phyloP scores from a whole-genome alignment of 2,797 vertebrate genomes.

The Emydoidea blandingii region DNA sequence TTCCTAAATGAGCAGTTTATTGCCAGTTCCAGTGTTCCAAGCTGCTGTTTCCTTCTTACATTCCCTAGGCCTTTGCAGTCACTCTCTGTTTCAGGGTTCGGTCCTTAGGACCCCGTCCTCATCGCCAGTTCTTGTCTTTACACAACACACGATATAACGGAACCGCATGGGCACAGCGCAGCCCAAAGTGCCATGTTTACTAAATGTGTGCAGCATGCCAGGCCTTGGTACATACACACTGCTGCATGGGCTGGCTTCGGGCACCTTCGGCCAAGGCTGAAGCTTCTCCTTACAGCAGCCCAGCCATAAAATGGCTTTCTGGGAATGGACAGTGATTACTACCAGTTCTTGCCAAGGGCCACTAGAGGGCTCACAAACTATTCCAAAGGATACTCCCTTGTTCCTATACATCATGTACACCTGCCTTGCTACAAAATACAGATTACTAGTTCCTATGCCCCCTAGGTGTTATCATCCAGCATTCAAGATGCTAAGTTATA shows the following conservation, averaged over 20 bases:
- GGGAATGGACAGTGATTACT: too few species aligned
- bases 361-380: background rate
- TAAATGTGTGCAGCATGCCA: background rate
- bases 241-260: background rate
- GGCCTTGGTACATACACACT: background rate
- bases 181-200: background rate
- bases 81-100: background rate
- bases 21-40: background rate
- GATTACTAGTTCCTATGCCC: slow-evolving; percentile 7
- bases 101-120: background rate
- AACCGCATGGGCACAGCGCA: background rate
- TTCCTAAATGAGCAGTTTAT: background rate
- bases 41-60: background rate
- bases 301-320: background rate
- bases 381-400: background rate
- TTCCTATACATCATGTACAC: background rate
- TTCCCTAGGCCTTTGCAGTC: too few species aligned
- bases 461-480: background rate
- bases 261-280: too few species aligned
- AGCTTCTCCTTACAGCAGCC: background rate
- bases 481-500: background rate
- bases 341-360: background rate
- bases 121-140: background rate
- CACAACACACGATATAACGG: background rate
- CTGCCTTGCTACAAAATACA: background rate